Evolutionary conservation across 1,140 invertebrate species (phyloP), one percentile per base, ranked within the genome.

Genomic region (Pomacea maculata): DNA sequence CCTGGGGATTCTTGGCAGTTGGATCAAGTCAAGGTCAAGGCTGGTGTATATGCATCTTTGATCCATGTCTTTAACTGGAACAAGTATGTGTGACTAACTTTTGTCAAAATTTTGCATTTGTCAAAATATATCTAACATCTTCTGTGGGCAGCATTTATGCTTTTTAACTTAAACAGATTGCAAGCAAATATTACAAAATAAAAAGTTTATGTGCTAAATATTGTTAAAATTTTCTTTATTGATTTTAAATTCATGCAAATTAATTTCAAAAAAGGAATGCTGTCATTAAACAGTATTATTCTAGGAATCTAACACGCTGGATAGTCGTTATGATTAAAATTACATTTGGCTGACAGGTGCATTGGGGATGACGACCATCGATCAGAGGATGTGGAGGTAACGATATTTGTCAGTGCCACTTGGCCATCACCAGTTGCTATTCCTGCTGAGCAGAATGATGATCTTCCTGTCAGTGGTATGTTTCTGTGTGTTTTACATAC

Each of bases 1-100:
- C 84, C 85, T 63, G 88, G 87, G 68, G 78, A 85, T 54, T 83
- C 85, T 8, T 85, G 85, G 84, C 73, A 83, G 21, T 63, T 89
- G n/a, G 83, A 85, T 45, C 84, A 88, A 78, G 81, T 87, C 21
- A 73, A 84, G n/a, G 83, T 89, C 15, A 85, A 84, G 67, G 70
- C 83, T 19, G 83, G 82, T 65, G 64, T 80, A 29, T 87, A 83
- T 78, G 83, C 79, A 25, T 63, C 79, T 64, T 25, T 82, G 9
- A 70, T 64, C 52, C 55, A 80, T 52, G 57, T 80, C 25, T 84
- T 84, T 70, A 82, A 78, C 52, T 84, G 72, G 68, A 81, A 75
- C 71, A 83, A 85, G 84, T 87, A 82, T 75, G 83, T 82, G 34
- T 65, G 2, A 4, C 17, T n/a, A 65, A 65, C 34, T 61, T 61